Evolutionary conservation across 2,797 vertebrate genomes (phyloP), one percentile per base, ranked within the genome.

Genomic region (Lophius americanus): DNA sequence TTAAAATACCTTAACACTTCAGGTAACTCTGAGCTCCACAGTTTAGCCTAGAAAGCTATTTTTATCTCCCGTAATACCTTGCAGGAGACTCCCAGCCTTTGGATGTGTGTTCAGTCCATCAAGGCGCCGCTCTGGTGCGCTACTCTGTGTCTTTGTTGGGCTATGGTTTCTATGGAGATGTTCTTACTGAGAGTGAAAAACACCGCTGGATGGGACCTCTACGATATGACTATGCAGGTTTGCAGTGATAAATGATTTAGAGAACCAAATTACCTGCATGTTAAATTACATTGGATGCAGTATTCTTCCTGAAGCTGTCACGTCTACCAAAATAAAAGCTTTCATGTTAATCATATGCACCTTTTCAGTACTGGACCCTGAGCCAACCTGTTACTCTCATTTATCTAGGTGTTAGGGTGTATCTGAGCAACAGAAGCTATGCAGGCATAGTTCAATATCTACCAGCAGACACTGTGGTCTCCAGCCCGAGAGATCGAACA

Each of bases 161-260:
- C 23, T 96, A 96, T 9, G 95, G 95, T 55, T 96, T 96, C 80
- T 95, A 95, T 41, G 95, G 95, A 0, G 95, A 96, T 6, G 93
- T 95, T 4, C 80, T 95, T 68, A 89, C 82, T 13, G 91, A 93
- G 82, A 95, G 94, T 12, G 94, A 96, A 82, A 92, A 89, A 52
- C 90, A 94, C 36, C 94, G 94, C 54, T 95, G 94, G 94, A 93
- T 95, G 93, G 94, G 95, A 8, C 94, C 95, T 35, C 71, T 92
- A 11, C 82, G 94, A 92, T 95, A 96, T 8, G 94, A 95, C 82
- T 93, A 93, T 53, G 92, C 95, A 70, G 95, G 95, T 95, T 23
- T n/a, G 14, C 10, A 68, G 32, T 9, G 23, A 23, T 23, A 23
- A 23, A 23, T 23, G 23, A 23, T 23, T 23, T 23, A 23, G 23